Evolutionary conservation across 1,140 invertebrate genomes (phyloP).

Genomic region (Caerostris darwini): DNA sequence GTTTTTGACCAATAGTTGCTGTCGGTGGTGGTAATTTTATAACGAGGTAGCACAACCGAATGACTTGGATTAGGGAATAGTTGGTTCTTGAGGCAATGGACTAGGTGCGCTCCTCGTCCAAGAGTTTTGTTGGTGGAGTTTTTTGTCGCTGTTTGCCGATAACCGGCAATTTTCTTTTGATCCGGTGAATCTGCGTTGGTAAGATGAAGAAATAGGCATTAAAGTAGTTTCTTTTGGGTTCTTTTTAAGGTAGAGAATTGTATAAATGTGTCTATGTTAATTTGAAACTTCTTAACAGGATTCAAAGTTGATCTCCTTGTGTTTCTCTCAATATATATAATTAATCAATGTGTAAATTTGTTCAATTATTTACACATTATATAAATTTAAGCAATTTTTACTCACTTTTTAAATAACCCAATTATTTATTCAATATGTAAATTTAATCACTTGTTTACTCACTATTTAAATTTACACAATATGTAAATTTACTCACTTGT

Average conservation of each 20-base stretch:
- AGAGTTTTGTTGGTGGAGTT: slow-evolving; percentile 30
- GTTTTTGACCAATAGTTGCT: slow-evolving; percentile 62
- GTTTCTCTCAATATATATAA: no score
- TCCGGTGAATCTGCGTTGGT: not conserved
- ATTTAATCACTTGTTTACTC: no score
- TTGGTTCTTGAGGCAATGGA: slow-evolving; percentile 40
- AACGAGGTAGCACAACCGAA: slow-evolving; percentile 33
- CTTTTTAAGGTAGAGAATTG: not conserved
- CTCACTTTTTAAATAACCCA: no score
- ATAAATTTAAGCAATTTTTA: no score
- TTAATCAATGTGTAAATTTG: no score
- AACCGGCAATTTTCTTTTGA: not conserved
- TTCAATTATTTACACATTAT: no score
- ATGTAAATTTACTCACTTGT: no score
- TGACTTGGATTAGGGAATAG: not conserved
- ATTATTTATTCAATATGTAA: no score
- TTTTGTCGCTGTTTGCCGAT: slow-evolving; percentile 22
- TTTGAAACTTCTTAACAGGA: not conserved
- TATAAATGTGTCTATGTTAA: not conserved
- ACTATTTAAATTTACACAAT: no score
- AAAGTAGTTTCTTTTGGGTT: not conserved
- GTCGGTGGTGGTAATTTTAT: slow-evolving; percentile 56
- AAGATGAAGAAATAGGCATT: not conserved
- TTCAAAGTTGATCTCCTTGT: not conserved
- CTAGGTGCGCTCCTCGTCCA: not conserved